Evolutionary conservation across 2,113 vertebrate genomes (phyloP).

Genomic region (Falco punctatus): DNA sequence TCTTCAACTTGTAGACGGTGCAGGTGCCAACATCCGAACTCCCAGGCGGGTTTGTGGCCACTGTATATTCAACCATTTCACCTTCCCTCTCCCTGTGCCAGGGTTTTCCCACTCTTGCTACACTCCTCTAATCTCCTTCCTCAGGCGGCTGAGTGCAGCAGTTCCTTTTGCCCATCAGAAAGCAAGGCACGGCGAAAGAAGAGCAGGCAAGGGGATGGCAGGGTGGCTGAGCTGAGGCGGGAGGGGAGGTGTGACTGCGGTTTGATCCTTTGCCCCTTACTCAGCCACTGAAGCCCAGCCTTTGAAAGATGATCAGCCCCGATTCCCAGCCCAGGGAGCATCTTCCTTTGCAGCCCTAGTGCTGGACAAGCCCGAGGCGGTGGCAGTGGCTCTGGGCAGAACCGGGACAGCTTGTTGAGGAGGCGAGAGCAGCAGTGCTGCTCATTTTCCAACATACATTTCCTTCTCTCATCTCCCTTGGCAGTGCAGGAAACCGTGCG

Average conservation of each 20-base stretch:
- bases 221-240: not conserved
- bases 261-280: not conserved
- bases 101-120: not conserved
- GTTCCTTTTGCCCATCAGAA: not conserved
- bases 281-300: not conserved
- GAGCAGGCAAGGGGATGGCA: not conserved
- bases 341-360: not conserved
- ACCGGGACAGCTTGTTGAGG: fast-evolving
- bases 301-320: not conserved
- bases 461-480: not conserved
- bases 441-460: not conserved
- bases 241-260: not conserved
- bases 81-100: not conserved
- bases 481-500: not conserved
- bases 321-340: not conserved
- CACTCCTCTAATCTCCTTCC: not conserved
- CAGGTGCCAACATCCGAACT: not conserved
- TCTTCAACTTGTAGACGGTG: not conserved
- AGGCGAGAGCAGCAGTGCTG: fast-evolving
- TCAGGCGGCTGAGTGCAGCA: not conserved
- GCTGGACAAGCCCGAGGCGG: not conserved
- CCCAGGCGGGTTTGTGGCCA: not conserved
- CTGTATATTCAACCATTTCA: not conserved
- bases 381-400: not conserved
- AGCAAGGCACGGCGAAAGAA: fast-evolving